These are phyloP conservation scores for Holacanthella duospinosa DNA, from an alignment of 2,888 invertebrate species.

Conservation along the genomic window DNA sequence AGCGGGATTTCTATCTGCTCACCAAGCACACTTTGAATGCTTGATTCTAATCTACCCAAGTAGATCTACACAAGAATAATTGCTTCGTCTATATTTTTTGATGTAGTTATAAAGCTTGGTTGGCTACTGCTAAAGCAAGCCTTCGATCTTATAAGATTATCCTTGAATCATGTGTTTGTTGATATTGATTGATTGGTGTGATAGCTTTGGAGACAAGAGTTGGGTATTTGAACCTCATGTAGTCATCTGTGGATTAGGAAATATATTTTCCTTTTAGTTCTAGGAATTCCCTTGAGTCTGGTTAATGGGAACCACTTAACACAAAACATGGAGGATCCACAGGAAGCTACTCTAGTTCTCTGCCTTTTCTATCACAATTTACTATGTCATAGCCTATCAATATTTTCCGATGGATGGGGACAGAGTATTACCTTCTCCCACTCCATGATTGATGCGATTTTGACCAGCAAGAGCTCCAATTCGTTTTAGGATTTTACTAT, in stretches of 20 bases:
- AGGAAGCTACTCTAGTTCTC: constrained; percentile 8
- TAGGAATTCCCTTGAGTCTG: constrained; percentile 16
- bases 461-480: constrained; percentile 3
- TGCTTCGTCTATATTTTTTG: too few species aligned
- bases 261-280: background rate
- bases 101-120: too few species aligned
- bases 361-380: constrained; percentile 31
- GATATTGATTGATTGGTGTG: too few species aligned
- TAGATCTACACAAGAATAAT: too few species aligned
- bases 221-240: background rate
- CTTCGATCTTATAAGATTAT: too few species aligned
- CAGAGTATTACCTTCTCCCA: background rate
- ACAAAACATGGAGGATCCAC: constrained; percentile 9
- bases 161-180: too few species aligned
- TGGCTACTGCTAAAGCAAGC: too few species aligned
- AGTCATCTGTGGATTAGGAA: background rate
- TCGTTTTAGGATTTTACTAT: too few species aligned
- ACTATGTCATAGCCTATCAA: constrained; percentile 26
- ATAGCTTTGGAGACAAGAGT: too few species aligned
- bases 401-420: constrained; percentile 7
- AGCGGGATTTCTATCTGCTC: too few species aligned
- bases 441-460: constrained; percentile 8
- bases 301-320: constrained; percentile 30
- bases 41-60: too few species aligned
- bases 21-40: too few species aligned